Base-by-base conservation (phyloP, 2,113 vertebrate genomes). In the Lonchura striata region DNA sequence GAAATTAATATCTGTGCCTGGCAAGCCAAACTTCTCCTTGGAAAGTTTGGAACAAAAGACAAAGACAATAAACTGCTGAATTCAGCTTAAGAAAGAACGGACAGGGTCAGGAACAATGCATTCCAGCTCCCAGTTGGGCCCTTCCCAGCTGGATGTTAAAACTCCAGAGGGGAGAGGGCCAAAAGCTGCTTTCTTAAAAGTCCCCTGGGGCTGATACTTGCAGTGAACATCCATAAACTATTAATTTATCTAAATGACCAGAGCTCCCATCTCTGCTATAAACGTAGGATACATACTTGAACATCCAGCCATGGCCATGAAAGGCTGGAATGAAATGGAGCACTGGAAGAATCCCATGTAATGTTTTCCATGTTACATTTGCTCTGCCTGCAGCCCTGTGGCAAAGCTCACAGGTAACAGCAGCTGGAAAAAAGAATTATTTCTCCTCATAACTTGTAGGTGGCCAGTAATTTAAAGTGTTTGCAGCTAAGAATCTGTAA, bases 191-290 rank as follows among this genome's bases (percentile, higher is more conserved):
- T 59, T 56, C 82, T 70, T 63, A 11, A 9, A 39, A 86, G 47
- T 23, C 96, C 89, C 88, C 90, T 15, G 69, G 88, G 90, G 76
- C 92, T 79, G 75, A 90, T 75, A 23, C 20, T 93, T 64, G 33
- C 39, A 66, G 56, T 9, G 82, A 96, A 90, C 72, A 93, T 90
- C 92, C 88, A 96, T 83, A 86, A 90, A 88, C 93, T 93, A 96
- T 96, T 96, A 83, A 96, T 96, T 96, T 90, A 60, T 17, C 93
- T 83, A 78, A 95, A 92, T 68, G 94, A 83, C 94, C 82, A 78
- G 42, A 52, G 88, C 71, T 96, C 95, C 88, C 77, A 68, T 78
- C 88, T 37, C 90, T 9, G 82, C 88, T 60, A 44, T 93, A 93
- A 96, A 93, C 65, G 65, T 17, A 20, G 2, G 80, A 95, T 42